These are phyloP conservation scores for Microchrysa polita DNA, from an alignment of 2,888 invertebrate species.

Conservation along the genomic window DNA sequence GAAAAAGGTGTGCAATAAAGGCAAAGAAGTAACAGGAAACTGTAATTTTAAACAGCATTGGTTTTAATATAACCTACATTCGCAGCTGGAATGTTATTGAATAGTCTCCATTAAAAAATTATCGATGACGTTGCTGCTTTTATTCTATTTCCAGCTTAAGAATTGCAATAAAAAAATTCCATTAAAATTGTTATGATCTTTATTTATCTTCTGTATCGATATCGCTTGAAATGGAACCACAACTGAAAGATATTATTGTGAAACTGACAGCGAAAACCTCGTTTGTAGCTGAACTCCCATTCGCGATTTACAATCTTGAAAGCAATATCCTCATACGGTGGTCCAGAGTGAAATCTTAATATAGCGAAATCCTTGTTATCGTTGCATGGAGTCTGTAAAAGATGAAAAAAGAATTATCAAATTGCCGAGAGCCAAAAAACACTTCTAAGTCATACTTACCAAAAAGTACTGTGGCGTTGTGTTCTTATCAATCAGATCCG, in stretches of 20 bases:
- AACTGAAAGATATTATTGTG: conserved; percentile 99
- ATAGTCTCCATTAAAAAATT: too few relatives aligned
- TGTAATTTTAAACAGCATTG: too few relatives aligned
- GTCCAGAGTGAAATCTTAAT: conserved; percentile 95
- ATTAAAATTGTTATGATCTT: too few relatives aligned
- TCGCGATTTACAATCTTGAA: conserved; percentile 99
- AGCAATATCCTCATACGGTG: conserved; percentile 99
- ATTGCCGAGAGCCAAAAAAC: background rate
- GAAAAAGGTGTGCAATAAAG: too few relatives aligned
- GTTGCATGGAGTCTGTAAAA: conserved; percentile 79
- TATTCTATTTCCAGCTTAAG: too few relatives aligned
- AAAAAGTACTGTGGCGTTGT: conserved; percentile 93
- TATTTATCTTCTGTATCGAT: conserved; percentile 84
- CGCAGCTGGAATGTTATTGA: too few relatives aligned
- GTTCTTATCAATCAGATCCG: conserved; percentile 94
- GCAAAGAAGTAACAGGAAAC: too few relatives aligned
- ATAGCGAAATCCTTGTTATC: conserved; percentile 96
- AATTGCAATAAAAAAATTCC: too few relatives aligned
- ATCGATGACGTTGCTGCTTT: too few relatives aligned
- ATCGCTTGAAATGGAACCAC: conserved; percentile 99
- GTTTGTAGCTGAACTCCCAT: conserved; percentile 99
- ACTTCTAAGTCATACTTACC: conserved; percentile 66
- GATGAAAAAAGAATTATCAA: conserved; percentile 28
- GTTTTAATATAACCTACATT: too few relatives aligned
- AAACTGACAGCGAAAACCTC: conserved; percentile 98